phyloP scores from a whole-genome alignment of 2,888 invertebrate genomes.

The Drepana falcataria region DNA sequence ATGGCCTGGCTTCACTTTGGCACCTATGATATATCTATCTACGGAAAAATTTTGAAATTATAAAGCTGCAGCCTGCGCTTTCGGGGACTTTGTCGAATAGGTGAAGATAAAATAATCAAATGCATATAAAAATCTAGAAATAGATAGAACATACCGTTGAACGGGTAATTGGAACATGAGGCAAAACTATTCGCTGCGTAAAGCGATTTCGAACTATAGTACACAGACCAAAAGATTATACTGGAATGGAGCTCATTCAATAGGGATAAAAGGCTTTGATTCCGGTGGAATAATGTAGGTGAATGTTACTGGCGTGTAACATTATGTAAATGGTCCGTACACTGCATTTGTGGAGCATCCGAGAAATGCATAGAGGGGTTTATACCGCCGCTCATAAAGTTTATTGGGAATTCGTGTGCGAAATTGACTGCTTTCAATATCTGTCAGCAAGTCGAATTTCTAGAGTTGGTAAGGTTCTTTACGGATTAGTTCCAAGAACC shows the following conservation, averaged over 20 bases:
- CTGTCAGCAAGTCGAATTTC: no score
- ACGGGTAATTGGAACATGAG: not conserved
- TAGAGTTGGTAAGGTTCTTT: no score
- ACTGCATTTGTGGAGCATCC: conserved; percentile 9
- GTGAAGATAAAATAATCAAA: no score
- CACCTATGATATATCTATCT: no score
- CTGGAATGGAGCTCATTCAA: not conserved
- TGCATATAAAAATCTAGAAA: no score
- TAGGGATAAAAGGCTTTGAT: conserved; percentile 11
- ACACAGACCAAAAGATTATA: not conserved
- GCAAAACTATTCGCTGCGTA: not conserved
- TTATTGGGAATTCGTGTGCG: not conserved
- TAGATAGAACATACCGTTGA: no score
- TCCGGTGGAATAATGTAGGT: conserved; percentile 19
- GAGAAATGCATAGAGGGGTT: conserved; percentile 9
- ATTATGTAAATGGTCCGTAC: conserved; percentile 23
- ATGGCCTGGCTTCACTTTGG: no score
- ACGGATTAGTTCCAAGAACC: no score
- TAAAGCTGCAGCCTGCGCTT: no score
- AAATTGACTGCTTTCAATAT: no score
- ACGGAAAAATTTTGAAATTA: no score
- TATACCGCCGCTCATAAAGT: conserved; percentile 2
- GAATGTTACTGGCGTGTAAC: conserved; percentile 21
- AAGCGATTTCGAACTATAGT: conserved; percentile 1
- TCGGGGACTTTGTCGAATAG: no score